These are phyloP conservation scores for Hemaris fuciformis DNA, from an alignment of 2,888 invertebrate species.

Conservation along the genomic window DNA sequence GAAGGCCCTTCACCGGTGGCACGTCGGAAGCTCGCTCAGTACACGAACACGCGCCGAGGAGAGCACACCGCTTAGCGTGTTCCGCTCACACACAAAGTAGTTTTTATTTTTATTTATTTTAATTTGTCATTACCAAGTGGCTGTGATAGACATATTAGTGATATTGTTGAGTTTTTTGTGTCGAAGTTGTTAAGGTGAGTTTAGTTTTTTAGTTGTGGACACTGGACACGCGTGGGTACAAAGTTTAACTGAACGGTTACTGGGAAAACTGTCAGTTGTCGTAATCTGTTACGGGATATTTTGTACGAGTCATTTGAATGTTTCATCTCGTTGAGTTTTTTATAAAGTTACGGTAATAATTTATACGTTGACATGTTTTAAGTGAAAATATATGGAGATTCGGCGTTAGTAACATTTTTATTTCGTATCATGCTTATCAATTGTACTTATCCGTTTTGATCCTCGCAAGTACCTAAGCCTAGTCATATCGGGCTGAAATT, in stretches of 20 bases:
- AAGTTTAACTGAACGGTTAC: background rate
- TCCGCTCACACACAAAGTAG: background rate
- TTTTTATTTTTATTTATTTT: background rate
- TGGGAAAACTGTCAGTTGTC: background rate
- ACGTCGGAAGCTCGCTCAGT: slow-evolving; percentile 7
- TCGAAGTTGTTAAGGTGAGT: background rate
- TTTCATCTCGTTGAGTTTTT: too few relatives aligned
- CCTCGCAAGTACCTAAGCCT: background rate
- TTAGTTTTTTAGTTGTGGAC: background rate
- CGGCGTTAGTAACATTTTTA: background rate
- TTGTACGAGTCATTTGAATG: background rate
- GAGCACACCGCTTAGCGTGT: background rate
- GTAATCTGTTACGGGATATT: background rate
- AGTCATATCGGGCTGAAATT: background rate
- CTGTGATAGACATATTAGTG: slow-evolving; percentile 28
- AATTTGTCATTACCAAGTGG: slow-evolving; percentile 19
- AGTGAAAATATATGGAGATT: background rate
- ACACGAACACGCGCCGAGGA: background rate
- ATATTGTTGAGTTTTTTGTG: slow-evolving; percentile 18
- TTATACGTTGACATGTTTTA: background rate
- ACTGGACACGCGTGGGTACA: background rate
- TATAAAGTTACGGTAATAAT: too few relatives aligned
- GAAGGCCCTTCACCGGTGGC: slow-evolving; percentile 10
- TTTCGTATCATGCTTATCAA: background rate
- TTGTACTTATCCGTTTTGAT: background rate